phyloP scores from a whole-genome alignment of 2,888 invertebrate species.

The Homarus gammarus region DNA sequence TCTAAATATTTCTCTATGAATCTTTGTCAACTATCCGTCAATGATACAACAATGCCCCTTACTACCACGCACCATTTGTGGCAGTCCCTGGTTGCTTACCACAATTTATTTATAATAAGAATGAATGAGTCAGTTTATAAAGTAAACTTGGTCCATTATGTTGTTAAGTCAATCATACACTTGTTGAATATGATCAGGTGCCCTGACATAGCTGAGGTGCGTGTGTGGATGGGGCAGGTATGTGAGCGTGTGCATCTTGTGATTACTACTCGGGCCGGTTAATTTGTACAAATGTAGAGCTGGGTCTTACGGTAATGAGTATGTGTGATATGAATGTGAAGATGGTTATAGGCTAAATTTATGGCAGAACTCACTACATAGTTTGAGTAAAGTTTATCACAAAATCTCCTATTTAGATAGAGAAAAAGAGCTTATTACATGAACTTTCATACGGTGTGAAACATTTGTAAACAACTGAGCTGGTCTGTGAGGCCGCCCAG shows the following conservation, averaged over 20 bases:
- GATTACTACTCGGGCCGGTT: constrained; percentile 43
- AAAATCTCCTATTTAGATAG: constrained; percentile 21
- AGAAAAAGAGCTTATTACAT: constrained; percentile 50
- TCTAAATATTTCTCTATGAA: constrained; percentile 36
- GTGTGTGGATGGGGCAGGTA: constrained; percentile 40
- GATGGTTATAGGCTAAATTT: background rate
- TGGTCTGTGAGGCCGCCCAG: constrained; percentile 47
- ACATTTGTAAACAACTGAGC: constrained; percentile 34
- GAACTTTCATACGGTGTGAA: constrained; percentile 13
- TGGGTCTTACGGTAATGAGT: constrained; percentile 56
- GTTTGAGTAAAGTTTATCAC: constrained; percentile 16
- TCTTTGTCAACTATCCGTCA: constrained; percentile 50
- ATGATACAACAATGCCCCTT: constrained; percentile 15
- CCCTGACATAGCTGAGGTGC: constrained; percentile 15
- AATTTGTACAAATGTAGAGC: constrained; percentile 60
- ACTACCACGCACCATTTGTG: constrained; percentile 33
- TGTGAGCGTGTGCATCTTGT: constrained; percentile 25
- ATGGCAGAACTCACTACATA: constrained; percentile 18
- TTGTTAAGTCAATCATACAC: constrained; percentile 9
- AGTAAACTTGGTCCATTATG: background rate
- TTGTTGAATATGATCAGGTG: background rate
- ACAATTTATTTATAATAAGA: constrained; percentile 3
- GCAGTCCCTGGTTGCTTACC: constrained; percentile 4
- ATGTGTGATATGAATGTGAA: background rate
- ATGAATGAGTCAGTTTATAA: background rate